Percentiles rank a stretch among this genome's conserved stretches.
These are phyloP conservation scores for Ceramica pisi DNA, from an alignment of 2,888 invertebrate species.

Conservation along the genomic window DNA sequence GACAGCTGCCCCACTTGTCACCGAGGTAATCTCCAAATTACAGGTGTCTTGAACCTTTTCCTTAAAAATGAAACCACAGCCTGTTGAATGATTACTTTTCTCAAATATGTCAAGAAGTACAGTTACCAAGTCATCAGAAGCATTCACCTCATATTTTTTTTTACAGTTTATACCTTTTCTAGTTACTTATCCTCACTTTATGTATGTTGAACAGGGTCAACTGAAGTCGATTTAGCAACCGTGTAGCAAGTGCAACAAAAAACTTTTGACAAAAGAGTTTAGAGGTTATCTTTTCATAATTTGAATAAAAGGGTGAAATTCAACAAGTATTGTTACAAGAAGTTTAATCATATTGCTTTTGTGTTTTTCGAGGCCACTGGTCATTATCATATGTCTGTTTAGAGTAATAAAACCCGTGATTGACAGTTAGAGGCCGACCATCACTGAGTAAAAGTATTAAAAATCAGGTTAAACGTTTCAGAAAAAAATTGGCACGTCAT, in stretches of 20 bases:
- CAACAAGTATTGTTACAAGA: constrained; percentile 57
- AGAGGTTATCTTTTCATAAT: constrained; percentile 50
- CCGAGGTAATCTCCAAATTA: constrained; percentile 33
- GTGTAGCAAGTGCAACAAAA: constrained; percentile 13
- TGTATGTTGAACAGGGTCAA: constrained; percentile 23
- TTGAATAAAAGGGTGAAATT: constrained; percentile 56
- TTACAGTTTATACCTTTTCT: neutral
- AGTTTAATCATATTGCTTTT: constrained; percentile 58
- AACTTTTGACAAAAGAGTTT: constrained; percentile 17
- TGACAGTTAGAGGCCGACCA: constrained; percentile 76
- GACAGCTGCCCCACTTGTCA: constrained; percentile 53
- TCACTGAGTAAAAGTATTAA: constrained; percentile 71
- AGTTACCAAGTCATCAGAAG: constrained; percentile 37
- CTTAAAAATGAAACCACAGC: constrained; percentile 42
- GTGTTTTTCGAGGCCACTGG: constrained; percentile 71
- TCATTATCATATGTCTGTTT: constrained; percentile 74
- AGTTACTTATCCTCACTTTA: constrained; percentile 13
- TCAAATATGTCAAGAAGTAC: constrained; percentile 28
- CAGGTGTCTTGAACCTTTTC: constrained; percentile 40
- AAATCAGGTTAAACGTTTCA: constrained; percentile 70
- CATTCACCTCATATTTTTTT: constrained; percentile 15
- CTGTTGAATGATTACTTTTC: constrained; percentile 44
- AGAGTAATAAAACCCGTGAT: constrained; percentile 75
- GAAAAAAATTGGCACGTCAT: constrained; percentile 65
- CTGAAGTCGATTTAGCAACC: constrained; percentile 27